A percentile compares a stretch with the other conserved stretches of the same genome.
phyloP scores from a whole-genome alignment of 1,140 invertebrate species.

The Drosophila cardini region DNA sequence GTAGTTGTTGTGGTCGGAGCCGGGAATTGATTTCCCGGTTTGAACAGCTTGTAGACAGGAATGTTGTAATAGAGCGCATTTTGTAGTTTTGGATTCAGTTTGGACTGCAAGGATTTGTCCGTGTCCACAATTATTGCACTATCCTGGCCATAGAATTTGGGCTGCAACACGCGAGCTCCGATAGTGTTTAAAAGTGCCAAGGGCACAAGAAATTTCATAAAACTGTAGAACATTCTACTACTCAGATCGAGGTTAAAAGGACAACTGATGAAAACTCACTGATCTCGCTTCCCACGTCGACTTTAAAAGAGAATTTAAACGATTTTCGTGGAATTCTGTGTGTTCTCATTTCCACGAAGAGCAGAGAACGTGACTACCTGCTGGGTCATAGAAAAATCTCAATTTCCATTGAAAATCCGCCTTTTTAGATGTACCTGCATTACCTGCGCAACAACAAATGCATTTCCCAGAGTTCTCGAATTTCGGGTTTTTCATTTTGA shows the following conservation, averaged over 20 bases:
- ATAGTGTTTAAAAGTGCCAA: slow-evolving; percentile 58
- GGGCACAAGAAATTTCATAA: slow-evolving; percentile 38
- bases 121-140: slow-evolving; percentile 65
- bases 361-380: slow-evolving; percentile 56
- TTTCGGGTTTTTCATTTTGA: slow-evolving; percentile 9
- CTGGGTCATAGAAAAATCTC: slow-evolving; percentile 59
- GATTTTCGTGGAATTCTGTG: slow-evolving; percentile 38
- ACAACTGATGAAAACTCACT: slow-evolving; percentile 45
- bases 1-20: slow-evolving; percentile 24
- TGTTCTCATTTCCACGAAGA: slow-evolving; percentile 53
- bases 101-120: slow-evolving; percentile 27
- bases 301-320: neutral
- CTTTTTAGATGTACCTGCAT: slow-evolving; percentile 32
- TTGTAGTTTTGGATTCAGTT: slow-evolving; percentile 50
- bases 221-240: slow-evolving; percentile 42
- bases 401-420: slow-evolving; percentile 62
- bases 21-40: slow-evolving; percentile 15
- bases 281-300: slow-evolving; percentile 10
- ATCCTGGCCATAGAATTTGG: slow-evolving; percentile 69
- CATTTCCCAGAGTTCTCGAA: slow-evolving; percentile 39
- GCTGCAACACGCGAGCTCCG: slow-evolving; percentile 25
- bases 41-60: slow-evolving; percentile 65
- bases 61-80: slow-evolving; percentile 70
- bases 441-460: slow-evolving; percentile 17
- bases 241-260: slow-evolving; percentile 52